Base-by-base conservation (phyloP, 2,888 invertebrate genomes). In the Drosophila quinaria region DNA sequence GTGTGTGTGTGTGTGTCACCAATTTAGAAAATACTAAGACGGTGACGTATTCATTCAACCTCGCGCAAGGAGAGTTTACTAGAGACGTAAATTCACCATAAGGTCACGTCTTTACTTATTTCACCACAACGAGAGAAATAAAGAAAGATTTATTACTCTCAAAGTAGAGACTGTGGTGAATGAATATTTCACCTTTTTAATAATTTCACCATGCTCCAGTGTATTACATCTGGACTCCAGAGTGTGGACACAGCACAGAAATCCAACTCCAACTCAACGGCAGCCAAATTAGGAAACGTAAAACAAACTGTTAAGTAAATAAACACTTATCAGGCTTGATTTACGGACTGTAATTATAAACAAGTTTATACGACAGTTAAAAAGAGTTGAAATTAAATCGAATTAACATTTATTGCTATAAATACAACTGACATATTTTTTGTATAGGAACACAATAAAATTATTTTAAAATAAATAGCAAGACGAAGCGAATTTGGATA, bases 241-340 rank as follows among this genome's bases (percentile, higher is more conserved):
- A 58, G 64, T 31, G 37, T 46, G 22, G 15, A 44, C 10, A 56
- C 55, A 31, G n/a, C 64, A 60, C 61, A 65, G 65, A 63, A 71
- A 64, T 56, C 80, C 82, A 87, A 87, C 86, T 79, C 68, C 74
- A 85, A 76, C 82, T 85, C 86, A 79, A 87, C 84, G 81, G 89
- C 84, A 89, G 89, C 84, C 89, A 87, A 87, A 89, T 78, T 87
- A 84, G 84, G 89, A 85, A 84, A 87, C 87, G 81, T 81, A 84
- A 85, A 85, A 78, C 51, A 81, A 87, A 89, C 84, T 85, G 76
- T 55, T 78, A 89, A 82, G 79, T 83, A 67, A 17, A 35, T 41
- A 17, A 31, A 15, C 17, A 60, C n/a, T n/a, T 4, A 33, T 51
- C 25, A 35, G 31, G 15, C 41, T 3, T 52, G n/a, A 8, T 46